Evolutionary conservation across 2,113 vertebrate genomes (phyloP), one percentile per base, ranked within the genome.

Genomic region (Ammodytes dubius): DNA sequence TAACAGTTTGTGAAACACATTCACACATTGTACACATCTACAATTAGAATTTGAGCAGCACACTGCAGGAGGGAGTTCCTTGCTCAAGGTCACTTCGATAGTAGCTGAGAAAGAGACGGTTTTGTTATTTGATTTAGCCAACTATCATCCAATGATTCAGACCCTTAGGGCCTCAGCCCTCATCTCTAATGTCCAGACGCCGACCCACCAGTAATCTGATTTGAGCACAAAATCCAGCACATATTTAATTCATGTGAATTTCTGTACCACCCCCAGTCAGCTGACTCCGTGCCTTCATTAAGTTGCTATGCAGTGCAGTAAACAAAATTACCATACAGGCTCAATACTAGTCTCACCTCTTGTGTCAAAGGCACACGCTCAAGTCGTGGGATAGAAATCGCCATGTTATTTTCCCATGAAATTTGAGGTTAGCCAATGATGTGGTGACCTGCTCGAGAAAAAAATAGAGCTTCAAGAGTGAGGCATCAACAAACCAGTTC

Each of bases 41-140:
- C 50, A 56, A 19, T 52, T 76, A 37, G 54, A 42, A 12, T 47
- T 75, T 47, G 37, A 60, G 53, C 40, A 49, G 50, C 5, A 50
- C 14, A 52, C 17, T 61, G 47, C 6, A 70, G 11, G 37, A 40
- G 8, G 69, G 72, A 84, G 89, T 92, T 89, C 88, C 88, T 92
- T 90, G 35, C 66, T 84, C 45, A 75, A 79, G 40, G 83, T 75
- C 88, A 81, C 45, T 53, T 74, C 69, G 69, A 39, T 74, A 60
- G 52, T 50, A 64, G 53, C 19, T 52, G 35, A 5, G 12, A 71
- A 7, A 7, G 50, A 77, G 46, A 42, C 2, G 0, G 27, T 39
- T 70, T 5, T 19, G 11, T 69, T 67, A 59, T 37, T 57, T 70
- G 40, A 53, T 66, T 19, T 43, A 19, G 17, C 52, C 70, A 9